Evolutionary conservation across 2,113 vertebrate genomes (phyloP), one percentile per base, ranked within the genome.

Genomic region (Carassius auratus): DNA sequence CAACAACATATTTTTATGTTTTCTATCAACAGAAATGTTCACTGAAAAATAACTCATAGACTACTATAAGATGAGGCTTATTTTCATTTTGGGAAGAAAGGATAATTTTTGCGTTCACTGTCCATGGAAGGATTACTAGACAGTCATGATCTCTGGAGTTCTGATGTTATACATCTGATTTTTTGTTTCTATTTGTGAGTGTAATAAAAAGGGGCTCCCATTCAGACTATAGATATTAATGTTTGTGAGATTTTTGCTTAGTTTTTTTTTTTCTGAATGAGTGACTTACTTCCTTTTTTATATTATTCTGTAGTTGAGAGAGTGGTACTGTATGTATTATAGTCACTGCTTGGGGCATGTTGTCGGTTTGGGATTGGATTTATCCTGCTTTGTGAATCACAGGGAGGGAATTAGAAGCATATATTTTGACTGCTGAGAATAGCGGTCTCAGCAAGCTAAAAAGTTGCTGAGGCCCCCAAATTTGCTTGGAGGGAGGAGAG

Each of bases 401-500:
- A 42, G 8, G 33, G 36, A 61, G 6, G 4, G 26, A 30, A 55
- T 76, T 12, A 55, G 23, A 4, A 55, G 26, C 48, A 26, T 50
- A 66, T 45, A 50, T 45, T 85, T 83, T 59, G 50, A 48, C 84
- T 84, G 84, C 80, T 84, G 81, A 76, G 74, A 79, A 50, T 87
- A 90, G 88, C 75, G 62, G 84, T 87, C 81, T 91, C 79, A 30
- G 88, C 88, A 88, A 86, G 89, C 8, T 69, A 79, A 87, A 87
- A 91, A 69, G 4, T 19, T 75, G 85, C 83, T 87, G 86, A 62
- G 76, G 48, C 71, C 71, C n/a, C 75, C 12, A 62, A 85, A 74
- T 80, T n/a, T 84, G 79, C 68, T 66, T 62, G n/a, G 8, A 86
- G 77, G 48, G 21, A 48, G 12, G 15, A 48, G 7, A 74, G 26